Conservation (phyloP, 1,140 invertebrate genomes). For the Temnothorax longispinosus region DNA sequence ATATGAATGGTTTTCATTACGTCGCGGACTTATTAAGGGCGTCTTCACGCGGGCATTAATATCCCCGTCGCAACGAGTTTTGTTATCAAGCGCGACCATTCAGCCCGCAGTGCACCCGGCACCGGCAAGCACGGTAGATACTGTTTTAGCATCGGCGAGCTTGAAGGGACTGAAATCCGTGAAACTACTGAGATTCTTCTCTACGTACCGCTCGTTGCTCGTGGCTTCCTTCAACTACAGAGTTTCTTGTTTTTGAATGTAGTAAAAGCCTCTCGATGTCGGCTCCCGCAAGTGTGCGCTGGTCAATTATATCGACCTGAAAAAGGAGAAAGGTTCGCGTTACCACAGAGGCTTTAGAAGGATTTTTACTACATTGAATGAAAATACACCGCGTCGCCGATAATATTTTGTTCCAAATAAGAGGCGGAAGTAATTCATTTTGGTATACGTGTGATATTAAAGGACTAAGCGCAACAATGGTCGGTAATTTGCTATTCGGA, state of each 20-base stretch:
- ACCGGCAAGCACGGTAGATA: background rate
- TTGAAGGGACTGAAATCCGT: background rate
- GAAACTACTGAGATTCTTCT: background rate
- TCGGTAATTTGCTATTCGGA: conserved; percentile 43
- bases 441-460: conserved; percentile 22
- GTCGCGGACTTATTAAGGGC: conserved; percentile 82
- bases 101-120: background rate
- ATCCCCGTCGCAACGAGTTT: conserved; percentile 78
- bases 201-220: conserved; percentile 9
- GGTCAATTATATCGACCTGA: conserved; percentile 18
- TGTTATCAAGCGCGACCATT: conserved; percentile 76
- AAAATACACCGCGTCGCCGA: background rate
- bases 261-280: background rate
- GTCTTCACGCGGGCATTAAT: conserved; percentile 79
- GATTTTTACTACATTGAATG: background rate
- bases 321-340: background rate
- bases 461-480: conserved; percentile 19
- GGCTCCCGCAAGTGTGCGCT: background rate
- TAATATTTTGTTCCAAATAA: conserved; percentile 10
- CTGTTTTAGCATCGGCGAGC: conserved; percentile 39
- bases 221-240: background rate
- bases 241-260: background rate
- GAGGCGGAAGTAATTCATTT: conserved; percentile 25
- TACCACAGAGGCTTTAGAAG: background rate
- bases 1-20: conserved; percentile 85